Evolutionary conservation across 2,888 invertebrate genomes (phyloP), one percentile per base, ranked within the genome.

Genomic region (Thyatira batis): DNA sequence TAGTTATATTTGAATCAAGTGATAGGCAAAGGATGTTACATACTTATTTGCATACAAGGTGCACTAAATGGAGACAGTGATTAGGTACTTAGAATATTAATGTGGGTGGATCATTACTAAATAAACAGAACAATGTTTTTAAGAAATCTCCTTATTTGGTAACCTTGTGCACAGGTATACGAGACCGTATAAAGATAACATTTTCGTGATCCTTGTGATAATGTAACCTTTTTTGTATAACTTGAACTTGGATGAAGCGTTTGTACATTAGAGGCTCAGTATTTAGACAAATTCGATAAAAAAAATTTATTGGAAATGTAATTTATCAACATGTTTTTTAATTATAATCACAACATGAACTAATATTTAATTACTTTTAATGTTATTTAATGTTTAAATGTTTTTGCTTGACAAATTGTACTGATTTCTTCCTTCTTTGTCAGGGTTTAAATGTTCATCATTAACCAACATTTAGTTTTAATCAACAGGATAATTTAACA

Each of bases 371-470:
- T 50, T 51, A 54, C 51, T 54, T 54, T 39, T 54, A 50, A 48
- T 53, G 49, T 53, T 33, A 50, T 45, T 54, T 50, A 43, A 50
- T 50, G 13, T 39, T 30, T 51, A 11, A 51, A 17, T 39, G 13
- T 43, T 76, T 75, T 73, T 65, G 66, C 72, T 76, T 73, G 71
- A 71, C 71, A 72, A 70, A 75, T 77, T 73, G 78, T 73, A 79
- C 74, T 77, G 74, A 77, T 69, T 61, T 69, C 69, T 76, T 71
- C 64, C 69, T 76, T 43, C 58, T 71, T 76, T 70, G 78, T 77
- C 76, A 74, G 65, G 67, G 67, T 63, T 69, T 68, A 67, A 62
- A 61, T 65, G 61, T 64, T 65, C 25, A 39, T 39, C 39, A 39
- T 39, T 39, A 39, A 17, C 39, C 3, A 39, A 39, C 39, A 39